Conservation (phyloP, 2,113 vertebrate species). For the Spheniscus mendiculus region DNA sequence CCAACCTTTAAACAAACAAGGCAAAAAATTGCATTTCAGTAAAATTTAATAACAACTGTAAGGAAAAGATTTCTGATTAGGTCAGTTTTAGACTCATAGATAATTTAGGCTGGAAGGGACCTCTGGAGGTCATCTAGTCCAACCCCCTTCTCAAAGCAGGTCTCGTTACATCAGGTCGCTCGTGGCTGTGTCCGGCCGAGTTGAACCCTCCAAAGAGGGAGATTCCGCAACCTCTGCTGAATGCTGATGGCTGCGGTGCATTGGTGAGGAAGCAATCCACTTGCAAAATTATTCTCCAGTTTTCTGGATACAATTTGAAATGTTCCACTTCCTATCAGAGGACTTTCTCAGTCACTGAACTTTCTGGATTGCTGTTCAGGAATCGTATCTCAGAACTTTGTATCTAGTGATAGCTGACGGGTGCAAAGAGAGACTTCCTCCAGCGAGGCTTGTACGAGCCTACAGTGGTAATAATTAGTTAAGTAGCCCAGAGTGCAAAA, state of each 20-base stretch:
- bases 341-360: not conserved
- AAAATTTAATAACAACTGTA: not conserved
- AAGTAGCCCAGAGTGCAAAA: not conserved
- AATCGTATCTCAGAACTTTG: not conserved
- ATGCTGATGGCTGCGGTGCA: not conserved
- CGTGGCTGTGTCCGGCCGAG: fast-evolving
- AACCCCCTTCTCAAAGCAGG: not conserved
- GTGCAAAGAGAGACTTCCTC: not conserved
- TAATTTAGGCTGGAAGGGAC: not conserved
- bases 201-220: not conserved
- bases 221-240: not conserved
- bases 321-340: not conserved
- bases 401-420: not conserved
- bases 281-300: not conserved
- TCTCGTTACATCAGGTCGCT: not conserved
- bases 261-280: not conserved
- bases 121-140: not conserved
- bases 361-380: not conserved
- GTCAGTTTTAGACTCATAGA: not conserved
- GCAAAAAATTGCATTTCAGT: not conserved
- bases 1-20: not conserved
- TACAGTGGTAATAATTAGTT: not conserved
- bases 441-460: not conserved
- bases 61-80: not conserved
- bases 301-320: not conserved